These are phyloP conservation scores for Hirundichthys speculiger DNA, from an alignment of 2,113 vertebrate species.

Conservation along the genomic window DNA sequence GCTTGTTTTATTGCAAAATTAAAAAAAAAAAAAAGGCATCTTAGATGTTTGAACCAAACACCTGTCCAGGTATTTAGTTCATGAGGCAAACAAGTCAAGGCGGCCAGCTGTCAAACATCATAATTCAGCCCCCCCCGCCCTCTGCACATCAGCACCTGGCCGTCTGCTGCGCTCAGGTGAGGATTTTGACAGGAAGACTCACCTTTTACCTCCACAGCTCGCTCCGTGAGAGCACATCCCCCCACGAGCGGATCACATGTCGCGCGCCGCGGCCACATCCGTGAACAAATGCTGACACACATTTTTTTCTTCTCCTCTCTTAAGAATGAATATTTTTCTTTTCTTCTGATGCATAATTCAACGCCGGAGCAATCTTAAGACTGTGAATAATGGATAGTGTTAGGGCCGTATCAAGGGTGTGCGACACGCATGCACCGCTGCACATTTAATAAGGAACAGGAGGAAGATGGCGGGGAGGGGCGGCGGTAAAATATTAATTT, in stretches of 20 bases:
- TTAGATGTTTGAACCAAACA: not conserved
- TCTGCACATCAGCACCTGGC: conserved; percentile 13
- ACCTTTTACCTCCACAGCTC: too few species aligned
- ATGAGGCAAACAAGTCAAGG: conserved; percentile 4
- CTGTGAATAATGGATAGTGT: conserved; percentile 75
- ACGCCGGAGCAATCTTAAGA: conserved; percentile 60
- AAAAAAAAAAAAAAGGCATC: not conserved
- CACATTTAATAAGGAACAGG: conserved; percentile 56
- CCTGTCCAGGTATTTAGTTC: not conserved
- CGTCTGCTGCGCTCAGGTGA: conserved; percentile 20
- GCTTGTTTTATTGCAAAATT: not conserved
- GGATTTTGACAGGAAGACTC: conserved; percentile 1
- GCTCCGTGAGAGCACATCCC: too few species aligned
- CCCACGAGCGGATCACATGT: conserved; percentile 25
- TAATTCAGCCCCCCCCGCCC: not conserved
- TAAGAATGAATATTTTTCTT: conserved; percentile 48
- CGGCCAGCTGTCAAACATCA: conserved; percentile 33
- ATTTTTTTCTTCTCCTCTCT: conserved; percentile 38
- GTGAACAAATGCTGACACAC: conserved; percentile 64
- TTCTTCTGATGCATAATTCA: conserved; percentile 70
- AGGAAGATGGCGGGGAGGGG: not conserved
- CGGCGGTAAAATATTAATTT: conserved; percentile 51
- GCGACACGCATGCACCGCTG: conserved; percentile 58
- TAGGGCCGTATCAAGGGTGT: conserved; percentile 57
- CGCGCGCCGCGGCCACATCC: conserved; percentile 10